Conservation (phyloP, 2,888 invertebrate species). For the Apoderus coryli region DNA sequence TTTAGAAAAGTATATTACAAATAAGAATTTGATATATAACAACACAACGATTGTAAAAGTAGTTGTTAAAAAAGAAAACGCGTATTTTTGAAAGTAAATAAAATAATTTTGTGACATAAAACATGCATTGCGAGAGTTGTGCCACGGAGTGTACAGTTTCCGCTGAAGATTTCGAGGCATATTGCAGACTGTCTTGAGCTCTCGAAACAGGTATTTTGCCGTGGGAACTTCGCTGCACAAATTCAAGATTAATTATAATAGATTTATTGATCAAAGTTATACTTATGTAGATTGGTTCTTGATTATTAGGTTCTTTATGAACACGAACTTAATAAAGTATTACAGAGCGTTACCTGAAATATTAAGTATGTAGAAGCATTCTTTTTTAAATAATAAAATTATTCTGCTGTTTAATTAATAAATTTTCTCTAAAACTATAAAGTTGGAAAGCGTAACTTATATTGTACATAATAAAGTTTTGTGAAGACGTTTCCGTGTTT, state of each 20-base stretch:
- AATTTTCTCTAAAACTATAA: conserved; percentile 24
- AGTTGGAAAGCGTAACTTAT: conserved; percentile 30
- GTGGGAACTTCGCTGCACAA: conserved; percentile 31
- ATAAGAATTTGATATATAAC: too few relatives aligned
- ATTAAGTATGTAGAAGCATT: too few relatives aligned
- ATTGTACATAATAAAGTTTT: conserved; percentile 19
- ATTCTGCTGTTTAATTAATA: conserved; percentile 16
- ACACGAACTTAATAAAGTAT: too few relatives aligned
- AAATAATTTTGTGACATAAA: too few relatives aligned
- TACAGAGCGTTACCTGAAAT: too few relatives aligned
- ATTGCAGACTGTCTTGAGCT: conserved; percentile 24
- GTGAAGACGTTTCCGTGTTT: conserved; percentile 26
- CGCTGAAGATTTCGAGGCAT: conserved; percentile 30
- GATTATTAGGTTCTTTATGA: too few relatives aligned
- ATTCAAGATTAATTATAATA: conserved; percentile 32
- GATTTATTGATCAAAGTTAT: conserved; percentile 30
- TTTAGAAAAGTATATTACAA: too few relatives aligned
- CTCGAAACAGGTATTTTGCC: conserved; percentile 26
- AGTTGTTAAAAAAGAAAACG: too few relatives aligned
- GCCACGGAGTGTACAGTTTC: conserved; percentile 27
- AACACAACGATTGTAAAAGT: too few relatives aligned
- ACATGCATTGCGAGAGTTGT: conserved; percentile 14
- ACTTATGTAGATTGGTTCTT: not conserved
- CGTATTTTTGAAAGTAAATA: too few relatives aligned
- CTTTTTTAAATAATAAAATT: too few relatives aligned